phyloP scores from a whole-genome alignment of 2,113 vertebrate genomes.

The Ophiodon elongatus region DNA sequence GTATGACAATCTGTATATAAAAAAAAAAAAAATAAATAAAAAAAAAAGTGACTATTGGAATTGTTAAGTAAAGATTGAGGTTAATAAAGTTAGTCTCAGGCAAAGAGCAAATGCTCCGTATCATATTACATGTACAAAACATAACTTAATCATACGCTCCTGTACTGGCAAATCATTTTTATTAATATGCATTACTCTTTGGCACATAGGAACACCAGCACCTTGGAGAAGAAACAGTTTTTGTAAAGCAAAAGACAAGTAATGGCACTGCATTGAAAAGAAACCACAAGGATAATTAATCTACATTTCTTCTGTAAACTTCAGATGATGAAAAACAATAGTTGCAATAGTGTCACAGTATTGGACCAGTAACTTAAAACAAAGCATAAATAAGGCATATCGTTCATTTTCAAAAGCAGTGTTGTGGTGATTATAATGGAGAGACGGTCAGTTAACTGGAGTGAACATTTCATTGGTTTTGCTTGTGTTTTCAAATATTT shows the following conservation, averaged over 20 bases:
- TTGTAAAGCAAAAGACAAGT: background rate
- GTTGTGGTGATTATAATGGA: background rate
- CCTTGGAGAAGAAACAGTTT: slow-evolving; percentile 14
- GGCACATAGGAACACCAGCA: slow-evolving; percentile 60
- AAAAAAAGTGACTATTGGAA: no score
- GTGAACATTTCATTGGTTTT: background rate
- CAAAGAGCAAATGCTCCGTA: background rate
- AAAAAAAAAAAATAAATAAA: no score
- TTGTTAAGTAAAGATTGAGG: background rate
- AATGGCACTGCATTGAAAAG: slow-evolving; percentile 22
- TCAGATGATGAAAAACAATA: slow-evolving; percentile 2
- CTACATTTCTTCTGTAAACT: slow-evolving; percentile 29
- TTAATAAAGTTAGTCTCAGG: background rate
- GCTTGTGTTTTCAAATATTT: background rate
- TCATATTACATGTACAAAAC: background rate
- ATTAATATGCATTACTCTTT: slow-evolving; percentile 47
- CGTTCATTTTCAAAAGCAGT: slow-evolving; percentile 1
- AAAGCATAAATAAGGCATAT: slow-evolving; percentile 28
- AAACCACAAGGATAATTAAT: slow-evolving; percentile 18
- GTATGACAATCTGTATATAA: no score
- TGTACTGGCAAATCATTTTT: slow-evolving; percentile 41
- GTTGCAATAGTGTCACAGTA: slow-evolving; percentile 15
- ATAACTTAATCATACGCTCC: slow-evolving; percentile 1
- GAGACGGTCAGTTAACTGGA: background rate
- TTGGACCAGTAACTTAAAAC: slow-evolving; percentile 15